These are phyloP conservation scores for Heliconius hewitsoni DNA, from an alignment of 1,140 invertebrate species.

Conservation along the genomic window DNA sequence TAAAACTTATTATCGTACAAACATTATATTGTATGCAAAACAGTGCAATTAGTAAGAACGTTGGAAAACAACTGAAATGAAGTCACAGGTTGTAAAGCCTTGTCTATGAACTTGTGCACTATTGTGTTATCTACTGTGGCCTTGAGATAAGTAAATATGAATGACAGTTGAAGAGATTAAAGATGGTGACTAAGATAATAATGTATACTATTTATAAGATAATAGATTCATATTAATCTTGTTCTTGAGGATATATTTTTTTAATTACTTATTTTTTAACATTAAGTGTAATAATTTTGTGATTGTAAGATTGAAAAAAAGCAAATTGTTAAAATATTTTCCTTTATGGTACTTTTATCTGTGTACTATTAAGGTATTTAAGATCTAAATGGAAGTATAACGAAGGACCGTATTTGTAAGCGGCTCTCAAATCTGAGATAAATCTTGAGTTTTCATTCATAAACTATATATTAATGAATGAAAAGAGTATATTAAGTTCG, in stretches of 20 bases:
- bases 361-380: background rate
- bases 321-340: too few species aligned
- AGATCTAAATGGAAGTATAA: background rate
- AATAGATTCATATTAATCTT: too few species aligned
- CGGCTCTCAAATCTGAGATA: too few species aligned
- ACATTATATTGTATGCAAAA: slow-evolving; percentile 3
- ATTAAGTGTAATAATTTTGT: too few species aligned
- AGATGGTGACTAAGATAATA: background rate
- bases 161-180: slow-evolving; percentile 1
- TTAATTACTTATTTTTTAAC: too few species aligned
- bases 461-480: too few species aligned
- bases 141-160: slow-evolving; percentile 12
- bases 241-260: too few species aligned
- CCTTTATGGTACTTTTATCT: background rate
- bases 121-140: slow-evolving; percentile 8
- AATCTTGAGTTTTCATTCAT: too few species aligned
- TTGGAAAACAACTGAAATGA: slow-evolving; percentile 21
- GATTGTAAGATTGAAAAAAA: background rate
- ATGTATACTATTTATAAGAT: too few species aligned
- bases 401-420: too few species aligned
- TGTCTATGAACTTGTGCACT: slow-evolving; percentile 35
- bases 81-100: slow-evolving; percentile 30
- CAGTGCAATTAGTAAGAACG: slow-evolving; percentile 16
- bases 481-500: too few species aligned
- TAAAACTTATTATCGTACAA: slow-evolving; percentile 15